Evolutionary conservation across 2,888 invertebrate genomes (phyloP).

Genomic region (Cataglyphis livida): DNA sequence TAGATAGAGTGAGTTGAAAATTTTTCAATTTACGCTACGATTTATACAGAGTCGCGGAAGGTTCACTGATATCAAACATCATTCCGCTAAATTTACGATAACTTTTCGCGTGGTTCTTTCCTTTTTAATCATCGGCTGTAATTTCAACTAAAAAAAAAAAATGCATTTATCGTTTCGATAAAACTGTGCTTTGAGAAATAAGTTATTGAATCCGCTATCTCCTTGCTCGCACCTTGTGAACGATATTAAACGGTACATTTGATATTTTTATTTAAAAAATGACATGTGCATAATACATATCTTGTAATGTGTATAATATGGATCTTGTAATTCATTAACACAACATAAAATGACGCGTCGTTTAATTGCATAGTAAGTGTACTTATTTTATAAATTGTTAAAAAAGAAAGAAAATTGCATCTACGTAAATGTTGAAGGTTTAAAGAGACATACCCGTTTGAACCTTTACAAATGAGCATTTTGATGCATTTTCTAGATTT

Average conservation of each 20-base stretch:
- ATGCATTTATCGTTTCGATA: constrained; percentile 27
- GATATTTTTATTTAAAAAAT: neutral
- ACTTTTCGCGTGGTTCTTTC: neutral
- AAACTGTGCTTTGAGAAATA: neutral
- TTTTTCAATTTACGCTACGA: constrained; percentile 22
- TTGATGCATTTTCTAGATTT: too few species aligned
- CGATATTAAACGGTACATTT: neutral
- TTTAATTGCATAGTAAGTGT: neutral
- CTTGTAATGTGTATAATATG: neutral
- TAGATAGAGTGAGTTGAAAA: constrained; percentile 12
- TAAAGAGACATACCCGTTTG: neutral
- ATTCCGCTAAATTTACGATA: neutral
- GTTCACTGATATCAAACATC: neutral
- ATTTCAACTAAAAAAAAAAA: neutral
- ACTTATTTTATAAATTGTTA: neutral
- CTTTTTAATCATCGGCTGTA: constrained; percentile 12
- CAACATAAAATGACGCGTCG: neutral
- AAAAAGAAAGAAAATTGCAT: neutral
- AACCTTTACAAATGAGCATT: too few species aligned
- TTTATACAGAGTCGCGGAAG: neutral
- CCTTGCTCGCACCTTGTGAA: constrained; percentile 2
- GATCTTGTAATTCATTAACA: neutral
- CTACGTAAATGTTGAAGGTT: neutral
- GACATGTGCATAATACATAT: neutral
- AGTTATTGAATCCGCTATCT: constrained; percentile 34